A percentile compares a stretch with the other conserved stretches of the same genome.
These are phyloP conservation scores for Aporrectodea caliginosa DNA, from an alignment of 1,140 invertebrate species.

Conservation along the genomic window DNA sequence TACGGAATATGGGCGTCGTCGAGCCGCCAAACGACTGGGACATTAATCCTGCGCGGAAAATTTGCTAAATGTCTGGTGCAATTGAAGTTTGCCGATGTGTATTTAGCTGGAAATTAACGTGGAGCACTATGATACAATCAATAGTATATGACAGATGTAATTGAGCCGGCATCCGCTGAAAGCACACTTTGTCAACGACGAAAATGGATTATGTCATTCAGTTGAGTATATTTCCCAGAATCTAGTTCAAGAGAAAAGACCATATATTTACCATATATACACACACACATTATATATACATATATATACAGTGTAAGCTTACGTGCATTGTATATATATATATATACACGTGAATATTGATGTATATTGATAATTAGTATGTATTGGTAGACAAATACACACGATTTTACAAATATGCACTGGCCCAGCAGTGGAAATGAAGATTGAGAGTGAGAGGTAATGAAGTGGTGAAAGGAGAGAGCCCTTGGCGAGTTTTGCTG, in stretches of 20 bases:
- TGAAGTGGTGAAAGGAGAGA: no score
- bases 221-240: neutral
- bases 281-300: no score
- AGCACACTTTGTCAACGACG: neutral
- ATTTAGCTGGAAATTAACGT: neutral
- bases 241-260: neutral
- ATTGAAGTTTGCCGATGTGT: neutral
- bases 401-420: no score
- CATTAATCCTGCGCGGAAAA: neutral
- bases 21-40: neutral
- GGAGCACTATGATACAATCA: neutral
- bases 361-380: no score
- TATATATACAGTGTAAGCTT: neutral
- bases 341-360: neutral
- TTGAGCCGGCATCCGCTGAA: neutral
- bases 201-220: slow-evolving; percentile 1
- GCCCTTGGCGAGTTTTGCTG: no score
- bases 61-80: neutral
- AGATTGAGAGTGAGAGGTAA: no score
- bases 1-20: neutral
- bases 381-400: no score
- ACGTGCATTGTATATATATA: neutral
- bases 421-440: no score
- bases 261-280: no score
- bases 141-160: slow-evolving; percentile 3